Evolutionary conservation across 2,113 vertebrate genomes (phyloP).

Genomic region (Tupaia chinensis): DNA sequence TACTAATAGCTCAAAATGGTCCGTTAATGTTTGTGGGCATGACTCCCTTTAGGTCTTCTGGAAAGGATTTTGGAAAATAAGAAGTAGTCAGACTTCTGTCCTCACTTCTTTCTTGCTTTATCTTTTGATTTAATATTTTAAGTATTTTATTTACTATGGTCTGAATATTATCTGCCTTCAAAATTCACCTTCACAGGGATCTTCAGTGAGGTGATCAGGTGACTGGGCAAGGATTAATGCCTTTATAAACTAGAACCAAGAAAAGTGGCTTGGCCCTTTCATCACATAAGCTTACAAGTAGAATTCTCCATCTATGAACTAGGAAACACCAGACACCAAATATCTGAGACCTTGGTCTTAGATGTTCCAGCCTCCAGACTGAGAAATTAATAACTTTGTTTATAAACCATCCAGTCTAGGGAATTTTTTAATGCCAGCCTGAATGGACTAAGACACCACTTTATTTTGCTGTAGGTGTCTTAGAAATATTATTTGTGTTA

Average conservation of each 20-base stretch:
- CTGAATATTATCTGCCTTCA: background rate
- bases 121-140: background rate
- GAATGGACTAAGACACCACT: background rate
- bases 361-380: background rate
- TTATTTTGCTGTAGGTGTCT: constrained; percentile 5
- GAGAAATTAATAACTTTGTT: background rate
- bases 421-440: background rate
- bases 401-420: background rate
- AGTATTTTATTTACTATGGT: background rate
- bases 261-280: background rate
- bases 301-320: no score
- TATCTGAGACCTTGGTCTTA: background rate
- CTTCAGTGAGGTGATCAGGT: no score
- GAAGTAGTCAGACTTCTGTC: no score
- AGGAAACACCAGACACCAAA: background rate
- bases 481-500: background rate
- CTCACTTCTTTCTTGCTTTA: background rate
- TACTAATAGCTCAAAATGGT: no score
- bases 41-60: no score
- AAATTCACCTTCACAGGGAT: background rate
- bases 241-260: background rate
- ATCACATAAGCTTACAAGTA: background rate
- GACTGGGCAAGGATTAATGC: background rate
- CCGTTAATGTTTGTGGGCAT: no score
- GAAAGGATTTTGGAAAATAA: no score